Percentiles rank a stretch among this genome's conserved stretches.
These are phyloP conservation scores for Solea senegalensis DNA, from an alignment of 2,113 vertebrate genomes.

Conservation along the genomic window DNA sequence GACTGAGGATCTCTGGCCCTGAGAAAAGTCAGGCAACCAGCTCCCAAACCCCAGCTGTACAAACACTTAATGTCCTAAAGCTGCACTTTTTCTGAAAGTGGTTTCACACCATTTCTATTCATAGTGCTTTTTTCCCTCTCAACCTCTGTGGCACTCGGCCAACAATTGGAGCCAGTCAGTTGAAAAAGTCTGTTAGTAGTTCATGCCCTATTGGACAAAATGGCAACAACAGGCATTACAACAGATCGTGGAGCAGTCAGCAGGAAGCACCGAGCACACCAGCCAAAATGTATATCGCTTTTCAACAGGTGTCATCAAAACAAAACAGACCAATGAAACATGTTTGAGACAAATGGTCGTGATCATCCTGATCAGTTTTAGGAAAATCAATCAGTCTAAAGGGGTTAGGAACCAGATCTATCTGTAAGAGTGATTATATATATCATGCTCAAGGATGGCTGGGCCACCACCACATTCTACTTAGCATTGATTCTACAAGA, in stretches of 20 bases:
- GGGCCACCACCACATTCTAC: no score
- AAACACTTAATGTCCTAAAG: slow-evolving; percentile 31
- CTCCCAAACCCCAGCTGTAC: slow-evolving; percentile 16
- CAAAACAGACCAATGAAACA: not conserved
- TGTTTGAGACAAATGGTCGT: no score
- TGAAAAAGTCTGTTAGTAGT: slow-evolving; percentile 75
- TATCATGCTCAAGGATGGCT: no score
- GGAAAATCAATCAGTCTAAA: no score
- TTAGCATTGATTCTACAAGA: no score
- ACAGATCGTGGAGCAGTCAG: slow-evolving; percentile 54
- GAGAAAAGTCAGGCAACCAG: slow-evolving; percentile 31
- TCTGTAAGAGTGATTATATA: no score
- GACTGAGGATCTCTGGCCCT: slow-evolving; percentile 40
- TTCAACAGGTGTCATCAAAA: not conserved
- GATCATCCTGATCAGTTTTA: no score
- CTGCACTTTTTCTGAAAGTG: slow-evolving; percentile 7
- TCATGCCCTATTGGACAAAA: slow-evolving; percentile 68
- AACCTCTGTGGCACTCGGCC: slow-evolving; percentile 59
- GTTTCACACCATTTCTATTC: slow-evolving; percentile 34
- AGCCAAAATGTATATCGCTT: slow-evolving; percentile 29
- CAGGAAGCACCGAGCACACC: slow-evolving; percentile 27
- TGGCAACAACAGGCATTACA: slow-evolving; percentile 70
- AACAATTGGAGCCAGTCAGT: slow-evolving; percentile 71
- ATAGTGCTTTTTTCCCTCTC: slow-evolving; percentile 24
- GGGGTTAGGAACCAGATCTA: no score